phyloP scores from a whole-genome alignment of 2,888 invertebrate genomes.

The Phengaris alcon region DNA sequence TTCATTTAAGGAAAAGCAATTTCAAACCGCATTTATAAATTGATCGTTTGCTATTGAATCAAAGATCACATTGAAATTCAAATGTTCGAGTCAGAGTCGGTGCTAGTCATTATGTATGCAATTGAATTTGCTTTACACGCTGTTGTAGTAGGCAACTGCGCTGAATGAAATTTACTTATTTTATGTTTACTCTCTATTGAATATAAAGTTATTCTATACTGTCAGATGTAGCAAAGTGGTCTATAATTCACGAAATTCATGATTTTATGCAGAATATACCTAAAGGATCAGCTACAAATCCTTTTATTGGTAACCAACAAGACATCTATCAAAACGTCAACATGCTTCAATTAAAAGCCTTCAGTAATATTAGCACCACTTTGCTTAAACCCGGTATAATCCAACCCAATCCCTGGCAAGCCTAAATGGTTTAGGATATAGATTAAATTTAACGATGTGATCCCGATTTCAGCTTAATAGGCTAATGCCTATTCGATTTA shows the following conservation, averaged over 20 bases:
- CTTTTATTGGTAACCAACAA: conserved; percentile 20
- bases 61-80: conserved; percentile 28
- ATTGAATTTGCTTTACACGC: conserved; percentile 27
- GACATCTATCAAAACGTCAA: conserved; percentile 35
- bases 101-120: conserved; percentile 22
- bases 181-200: background rate
- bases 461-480: conserved; percentile 62
- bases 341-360: conserved; percentile 38
- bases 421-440: conserved; percentile 65
- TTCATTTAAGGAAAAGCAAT: background rate
- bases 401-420: conserved; percentile 39
- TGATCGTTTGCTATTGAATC: conserved; percentile 26
- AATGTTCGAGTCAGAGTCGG: conserved; percentile 26
- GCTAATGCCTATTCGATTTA: conserved; percentile 40
- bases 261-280: background rate
- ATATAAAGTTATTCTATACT: too few species aligned
- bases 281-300: conserved; percentile 1
- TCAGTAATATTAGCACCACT: conserved; percentile 61
- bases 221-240: too few species aligned
- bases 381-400: conserved; percentile 63
- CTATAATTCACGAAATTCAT: too few species aligned
- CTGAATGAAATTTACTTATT: conserved; percentile 5
- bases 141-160: conserved; percentile 16
- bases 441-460: conserved; percentile 69
- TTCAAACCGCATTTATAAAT: conserved; percentile 20